phyloP scores from a whole-genome alignment of 1,140 invertebrate genomes.

The Leptinotarsa texana region DNA sequence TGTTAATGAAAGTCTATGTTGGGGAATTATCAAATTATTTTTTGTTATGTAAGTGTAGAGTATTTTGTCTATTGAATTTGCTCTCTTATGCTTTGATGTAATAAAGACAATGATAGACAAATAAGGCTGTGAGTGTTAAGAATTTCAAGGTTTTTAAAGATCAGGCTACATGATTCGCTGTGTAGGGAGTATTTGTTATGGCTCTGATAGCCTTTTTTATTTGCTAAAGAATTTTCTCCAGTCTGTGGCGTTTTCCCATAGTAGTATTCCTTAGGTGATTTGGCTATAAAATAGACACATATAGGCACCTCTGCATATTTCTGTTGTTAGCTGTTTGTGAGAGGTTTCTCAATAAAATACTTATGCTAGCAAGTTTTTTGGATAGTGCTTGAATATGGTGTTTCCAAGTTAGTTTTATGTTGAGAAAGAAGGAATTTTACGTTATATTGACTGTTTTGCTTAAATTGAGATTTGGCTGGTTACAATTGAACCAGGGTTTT shows the following conservation, averaged over 20 bases:
- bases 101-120: not conserved
- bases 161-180: not conserved
- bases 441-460: not conserved
- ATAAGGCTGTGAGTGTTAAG: not conserved
- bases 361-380: not conserved
- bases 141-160: not conserved
- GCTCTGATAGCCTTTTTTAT: constrained; percentile 7
- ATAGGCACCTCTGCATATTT: constrained; percentile 1
- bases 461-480: not conserved
- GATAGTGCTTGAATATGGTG: constrained; percentile 10
- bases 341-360: not conserved
- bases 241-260: not conserved
- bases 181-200: not conserved
- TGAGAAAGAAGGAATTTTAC: not conserved
- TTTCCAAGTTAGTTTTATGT: not conserved
- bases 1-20: not conserved
- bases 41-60: not conserved
- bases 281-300: not conserved
- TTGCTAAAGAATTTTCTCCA: not conserved
- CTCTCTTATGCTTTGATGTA: not conserved
- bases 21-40: constrained; percentile 12
- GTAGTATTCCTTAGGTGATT: not conserved
- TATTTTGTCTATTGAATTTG: constrained; percentile 3
- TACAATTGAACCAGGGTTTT: not conserved
- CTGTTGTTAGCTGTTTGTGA: not conserved